These are phyloP conservation scores for Drosophila emarginata DNA, from an alignment of 2,888 invertebrate genomes.

Conservation along the genomic window DNA sequence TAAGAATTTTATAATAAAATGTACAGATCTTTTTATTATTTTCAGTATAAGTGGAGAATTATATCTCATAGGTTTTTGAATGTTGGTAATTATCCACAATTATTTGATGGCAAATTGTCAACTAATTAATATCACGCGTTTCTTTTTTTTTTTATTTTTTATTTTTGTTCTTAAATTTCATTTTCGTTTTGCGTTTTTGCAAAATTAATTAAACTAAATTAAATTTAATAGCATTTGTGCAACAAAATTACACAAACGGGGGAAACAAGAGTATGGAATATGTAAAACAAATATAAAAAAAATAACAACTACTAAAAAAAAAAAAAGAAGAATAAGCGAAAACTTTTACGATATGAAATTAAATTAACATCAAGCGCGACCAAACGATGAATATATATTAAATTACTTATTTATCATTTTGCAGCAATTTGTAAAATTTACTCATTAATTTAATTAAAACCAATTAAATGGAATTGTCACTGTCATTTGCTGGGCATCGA, in stretches of 20 bases:
- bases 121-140: slow-evolving; percentile 8
- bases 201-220: slow-evolving; percentile 71
- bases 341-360: slow-evolving; percentile 63
- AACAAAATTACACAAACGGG: slow-evolving; percentile 34
- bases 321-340: neutral
- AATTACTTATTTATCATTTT: slow-evolving; percentile 77
- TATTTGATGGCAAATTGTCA: neutral
- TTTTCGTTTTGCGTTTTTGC: slow-evolving; percentile 37
- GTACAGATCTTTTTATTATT: too few relatives aligned
- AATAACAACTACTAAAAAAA: slow-evolving; percentile 12
- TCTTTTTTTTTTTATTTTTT: slow-evolving; percentile 10
- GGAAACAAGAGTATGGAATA: slow-evolving; percentile 15
- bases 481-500: slow-evolving; percentile 72
- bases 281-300: slow-evolving; percentile 17
- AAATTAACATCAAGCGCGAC: slow-evolving; percentile 54
- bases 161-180: neutral
- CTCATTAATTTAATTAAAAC: slow-evolving; percentile 76
- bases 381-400: slow-evolving; percentile 54
- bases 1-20: too few relatives aligned
- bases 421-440: slow-evolving; percentile 76
- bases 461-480: slow-evolving; percentile 77
- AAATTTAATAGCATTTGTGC: slow-evolving; percentile 63
- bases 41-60: too few relatives aligned
- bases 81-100: neutral
- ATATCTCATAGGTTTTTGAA: neutral